These are phyloP conservation scores for Oenanthe melanoleuca DNA, from an alignment of 2,113 vertebrate species.

Conservation along the genomic window DNA sequence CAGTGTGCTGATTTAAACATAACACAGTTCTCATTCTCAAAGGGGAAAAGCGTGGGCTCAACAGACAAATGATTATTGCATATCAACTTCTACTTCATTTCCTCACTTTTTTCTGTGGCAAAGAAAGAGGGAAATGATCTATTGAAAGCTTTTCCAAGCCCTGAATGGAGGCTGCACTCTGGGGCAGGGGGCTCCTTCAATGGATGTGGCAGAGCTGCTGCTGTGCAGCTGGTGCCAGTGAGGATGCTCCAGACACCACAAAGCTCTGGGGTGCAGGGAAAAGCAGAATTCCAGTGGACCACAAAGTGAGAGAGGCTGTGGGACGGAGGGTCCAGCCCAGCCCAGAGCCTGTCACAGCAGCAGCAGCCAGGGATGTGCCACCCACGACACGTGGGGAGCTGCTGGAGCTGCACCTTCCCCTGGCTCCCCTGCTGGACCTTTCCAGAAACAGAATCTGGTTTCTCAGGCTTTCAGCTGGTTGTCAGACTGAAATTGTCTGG, in stretches of 20 bases:
- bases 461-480: neutral
- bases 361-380: too few relatives aligned
- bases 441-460: neutral
- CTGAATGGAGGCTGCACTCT: neutral
- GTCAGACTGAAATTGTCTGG: neutral
- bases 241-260: too few relatives aligned
- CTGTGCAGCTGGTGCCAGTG: neutral
- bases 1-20: neutral
- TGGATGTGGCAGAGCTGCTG: neutral
- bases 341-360: too few relatives aligned
- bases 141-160: neutral
- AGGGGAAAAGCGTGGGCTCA: neutral
- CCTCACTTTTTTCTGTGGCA: neutral
- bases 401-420: fast-evolving
- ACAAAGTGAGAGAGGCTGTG: fast-evolving
- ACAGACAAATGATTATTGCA: neutral
- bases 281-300: neutral
- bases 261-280: neutral
- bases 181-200: neutral
- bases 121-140: neutral
- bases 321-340: too few relatives aligned
- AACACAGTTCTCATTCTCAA: neutral
- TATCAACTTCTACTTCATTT: neutral
- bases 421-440: fast-evolving
- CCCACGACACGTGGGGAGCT: neutral